phyloP scores from a whole-genome alignment of 2,113 vertebrate genomes.

The Tetrao urogallus region DNA sequence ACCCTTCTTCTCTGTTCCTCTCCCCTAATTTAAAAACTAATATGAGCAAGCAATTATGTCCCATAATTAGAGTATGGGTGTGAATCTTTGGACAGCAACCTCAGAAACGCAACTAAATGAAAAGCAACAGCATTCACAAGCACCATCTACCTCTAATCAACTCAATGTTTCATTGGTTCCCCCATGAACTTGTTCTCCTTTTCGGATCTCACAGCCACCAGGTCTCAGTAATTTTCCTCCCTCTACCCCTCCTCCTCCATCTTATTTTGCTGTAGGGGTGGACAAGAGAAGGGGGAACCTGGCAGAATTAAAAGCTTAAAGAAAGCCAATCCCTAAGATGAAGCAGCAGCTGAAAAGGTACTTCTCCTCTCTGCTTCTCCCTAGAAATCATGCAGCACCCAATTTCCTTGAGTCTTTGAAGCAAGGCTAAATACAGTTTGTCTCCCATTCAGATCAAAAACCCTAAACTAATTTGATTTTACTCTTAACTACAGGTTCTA shows the following conservation, averaged over 20 bases:
- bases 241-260: background rate
- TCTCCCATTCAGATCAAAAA: background rate
- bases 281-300: background rate
- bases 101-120: background rate
- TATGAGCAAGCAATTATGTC: rapidly evolving
- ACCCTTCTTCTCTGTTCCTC: background rate
- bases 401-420: background rate
- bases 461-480: background rate
- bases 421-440: background rate
- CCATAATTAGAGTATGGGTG: rapidly evolving
- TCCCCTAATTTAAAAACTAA: background rate
- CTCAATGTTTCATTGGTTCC: background rate
- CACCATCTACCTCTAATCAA: background rate
- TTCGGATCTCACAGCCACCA: background rate
- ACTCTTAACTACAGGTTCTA: background rate
- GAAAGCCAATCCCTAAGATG: background rate
- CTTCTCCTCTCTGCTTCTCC: background rate
- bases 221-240: background rate
- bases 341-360: background rate
- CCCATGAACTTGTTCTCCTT: background rate
- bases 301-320: background rate
- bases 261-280: background rate
- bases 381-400: background rate
- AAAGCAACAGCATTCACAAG: background rate
- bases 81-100: background rate